Percentiles rank a stretch among this genome's conserved stretches.
These are phyloP conservation scores for Tragelaphus scriptus DNA, from an alignment of 2,113 vertebrate species.

Conservation along the genomic window DNA sequence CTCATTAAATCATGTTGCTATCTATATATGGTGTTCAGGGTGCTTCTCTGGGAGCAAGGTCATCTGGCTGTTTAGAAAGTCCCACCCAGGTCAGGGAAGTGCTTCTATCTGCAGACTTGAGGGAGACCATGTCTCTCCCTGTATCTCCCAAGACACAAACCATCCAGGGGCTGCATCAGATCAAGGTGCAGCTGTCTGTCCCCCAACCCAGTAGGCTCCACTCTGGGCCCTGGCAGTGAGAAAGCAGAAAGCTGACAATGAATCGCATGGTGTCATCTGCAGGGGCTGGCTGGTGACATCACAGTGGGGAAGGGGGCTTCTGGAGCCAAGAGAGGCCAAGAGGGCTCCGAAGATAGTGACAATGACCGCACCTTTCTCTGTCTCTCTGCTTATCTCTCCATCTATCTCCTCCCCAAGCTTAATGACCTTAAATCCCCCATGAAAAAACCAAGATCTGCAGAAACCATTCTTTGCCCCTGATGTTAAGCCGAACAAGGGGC, in stretches of 20 bases:
- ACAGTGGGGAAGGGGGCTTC: background rate
- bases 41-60: slow-evolving; percentile 69
- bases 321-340: background rate
- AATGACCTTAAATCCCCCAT: background rate
- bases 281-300: background rate
- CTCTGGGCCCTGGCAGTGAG: background rate
- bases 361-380: fast-evolving
- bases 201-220: background rate
- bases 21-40: slow-evolving; percentile 75
- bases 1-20: slow-evolving; percentile 72
- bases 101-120: slow-evolving; percentile 69
- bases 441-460: background rate
- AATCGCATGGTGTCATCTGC: background rate
- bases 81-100: slow-evolving; percentile 62
- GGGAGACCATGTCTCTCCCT: slow-evolving; percentile 54
- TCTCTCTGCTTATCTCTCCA: too few relatives aligned
- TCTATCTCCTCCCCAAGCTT: too few relatives aligned
- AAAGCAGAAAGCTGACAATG: slow-evolving; percentile 46
- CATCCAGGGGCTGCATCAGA: background rate
- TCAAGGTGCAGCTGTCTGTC: background rate
- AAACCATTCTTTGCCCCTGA: background rate
- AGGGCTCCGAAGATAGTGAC: background rate
- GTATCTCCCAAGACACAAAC: slow-evolving; percentile 59
- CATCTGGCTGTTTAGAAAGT: slow-evolving; percentile 76
- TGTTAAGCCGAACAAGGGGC: fast-evolving